phyloP scores from a whole-genome alignment of 1,140 invertebrate species.

The Ridgeia piscesae region DNA sequence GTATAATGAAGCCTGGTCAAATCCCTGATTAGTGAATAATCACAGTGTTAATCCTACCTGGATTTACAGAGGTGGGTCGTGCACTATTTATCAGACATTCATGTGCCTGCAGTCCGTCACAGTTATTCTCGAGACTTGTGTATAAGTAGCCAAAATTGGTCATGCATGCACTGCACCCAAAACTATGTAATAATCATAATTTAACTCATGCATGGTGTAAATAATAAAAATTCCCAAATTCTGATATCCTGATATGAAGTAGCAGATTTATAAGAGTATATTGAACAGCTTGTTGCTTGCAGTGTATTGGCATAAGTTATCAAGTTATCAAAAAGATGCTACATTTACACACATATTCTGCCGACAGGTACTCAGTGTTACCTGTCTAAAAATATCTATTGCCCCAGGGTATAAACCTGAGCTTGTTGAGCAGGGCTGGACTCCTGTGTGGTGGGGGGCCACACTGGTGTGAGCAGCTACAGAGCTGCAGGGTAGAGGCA shows the following conservation, averaged over 20 bases:
- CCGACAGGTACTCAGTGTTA: background rate
- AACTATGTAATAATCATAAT: no score
- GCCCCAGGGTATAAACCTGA: background rate
- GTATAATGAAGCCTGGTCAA: no score
- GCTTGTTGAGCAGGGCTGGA: background rate
- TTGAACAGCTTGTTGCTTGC: background rate
- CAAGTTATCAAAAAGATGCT: background rate
- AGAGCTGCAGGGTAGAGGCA: background rate
- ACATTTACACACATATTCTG: background rate
- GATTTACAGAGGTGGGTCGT: no score
- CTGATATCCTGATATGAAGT: background rate
- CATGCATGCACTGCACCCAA: no score
- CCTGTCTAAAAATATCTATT: background rate
- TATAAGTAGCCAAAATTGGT: no score
- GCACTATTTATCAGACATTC: no score
- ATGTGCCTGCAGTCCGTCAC: no score
- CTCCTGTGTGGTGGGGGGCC: background rate
- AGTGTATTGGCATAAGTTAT: background rate
- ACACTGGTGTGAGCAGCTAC: background rate
- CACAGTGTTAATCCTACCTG: no score
- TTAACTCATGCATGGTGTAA: no score
- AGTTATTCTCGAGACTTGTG: no score
- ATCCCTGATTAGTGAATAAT: no score
- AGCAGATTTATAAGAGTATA: background rate
- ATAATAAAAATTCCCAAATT: no score